Base-by-base conservation (phyloP, 2,888 invertebrate species). In the Ophion costatus region DNA sequence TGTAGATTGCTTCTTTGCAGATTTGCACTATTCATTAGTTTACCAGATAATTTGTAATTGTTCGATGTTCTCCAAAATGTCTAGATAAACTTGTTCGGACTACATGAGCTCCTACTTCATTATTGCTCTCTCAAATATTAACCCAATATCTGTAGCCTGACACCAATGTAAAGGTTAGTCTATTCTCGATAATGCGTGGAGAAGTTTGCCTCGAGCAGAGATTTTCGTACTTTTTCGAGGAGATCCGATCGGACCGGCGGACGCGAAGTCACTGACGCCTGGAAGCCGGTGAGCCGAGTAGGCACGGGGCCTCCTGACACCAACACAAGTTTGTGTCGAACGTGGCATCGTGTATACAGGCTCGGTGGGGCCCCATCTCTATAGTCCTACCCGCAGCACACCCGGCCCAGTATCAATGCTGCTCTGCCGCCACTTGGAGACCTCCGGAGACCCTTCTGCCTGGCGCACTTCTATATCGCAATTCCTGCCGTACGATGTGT, bases 231-330 rank as follows among this genome's bases (percentile, higher is more conserved):
- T 87, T 87, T 83, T 85, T 75, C 76, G 64, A 86, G 88, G 88
- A 84, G 92, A 92, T 92, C 92, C 91, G 91, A 90, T 91, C 92
- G 91, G 89, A 91, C 89, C 92, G 92, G 91, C 91, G 91, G 92
- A 92, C 92, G 92, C 92, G 92, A 92, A 93, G 92, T 92, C 92
- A 93, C 93, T 93, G 93, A 93, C 93, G 93, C 93, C 89, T 90
- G 90, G 90, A 90, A 90, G 90, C 90, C 89, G 90, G 91, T 89
- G 92, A 91, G 91, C 87, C 87, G 89, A 90, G 92, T 92, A 92
- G 92, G 90, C 88, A 88, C 88, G 88, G 69, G 85, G 79, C 80
- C 77, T 61, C 70, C 51, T 82, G 87, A 82, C 89, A 90, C 89
- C 76, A 88, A 89, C 89, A 86, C 88, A 85, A 85, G 88, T 86